phyloP scores from a whole-genome alignment of 2,888 invertebrate species.

The Chymomyza procnemis region DNA sequence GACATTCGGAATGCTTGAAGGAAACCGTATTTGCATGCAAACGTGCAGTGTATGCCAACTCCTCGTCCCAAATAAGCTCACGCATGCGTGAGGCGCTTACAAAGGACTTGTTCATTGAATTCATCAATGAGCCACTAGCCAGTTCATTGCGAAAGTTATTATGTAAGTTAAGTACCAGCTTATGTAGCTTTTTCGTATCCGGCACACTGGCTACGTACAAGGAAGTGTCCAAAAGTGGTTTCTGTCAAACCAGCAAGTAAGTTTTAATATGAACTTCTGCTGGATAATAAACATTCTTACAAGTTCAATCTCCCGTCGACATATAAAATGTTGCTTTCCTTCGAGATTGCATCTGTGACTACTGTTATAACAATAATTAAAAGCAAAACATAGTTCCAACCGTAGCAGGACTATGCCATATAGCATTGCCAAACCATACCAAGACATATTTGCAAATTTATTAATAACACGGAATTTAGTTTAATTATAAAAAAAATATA shows the following conservation, averaged over 20 bases:
- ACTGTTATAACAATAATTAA: constrained; percentile 41
- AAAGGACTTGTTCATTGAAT: constrained; percentile 7
- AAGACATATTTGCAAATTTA: neutral
- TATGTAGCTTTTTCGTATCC: constrained; percentile 26
- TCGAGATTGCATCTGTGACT: constrained; percentile 14
- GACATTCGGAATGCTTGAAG: constrained; percentile 39
- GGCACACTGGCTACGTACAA: constrained; percentile 31
- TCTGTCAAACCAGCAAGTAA: neutral
- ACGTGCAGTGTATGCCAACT: constrained; percentile 48
- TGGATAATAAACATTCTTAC: constrained; percentile 4
- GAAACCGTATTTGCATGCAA: constrained; percentile 43
- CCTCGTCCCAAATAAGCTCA: constrained; percentile 51
- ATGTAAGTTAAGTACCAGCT: constrained; percentile 10
- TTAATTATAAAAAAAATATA: neutral
- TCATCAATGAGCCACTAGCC: constrained; percentile 35
- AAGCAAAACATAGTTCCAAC: constrained; percentile 8
- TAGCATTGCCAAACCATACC: neutral
- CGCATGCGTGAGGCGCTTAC: constrained; percentile 48
- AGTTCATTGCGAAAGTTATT: constrained; percentile 37
- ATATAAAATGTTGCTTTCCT: constrained; percentile 37
- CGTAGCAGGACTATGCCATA: neutral
- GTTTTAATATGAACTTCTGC: neutral
- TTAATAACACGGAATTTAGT: constrained; percentile 4
- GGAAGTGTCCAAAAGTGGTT: neutral
- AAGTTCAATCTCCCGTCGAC: constrained; percentile 20